phyloP scores from a whole-genome alignment of 2,888 invertebrate species.

The Heliconius ismenius region DNA sequence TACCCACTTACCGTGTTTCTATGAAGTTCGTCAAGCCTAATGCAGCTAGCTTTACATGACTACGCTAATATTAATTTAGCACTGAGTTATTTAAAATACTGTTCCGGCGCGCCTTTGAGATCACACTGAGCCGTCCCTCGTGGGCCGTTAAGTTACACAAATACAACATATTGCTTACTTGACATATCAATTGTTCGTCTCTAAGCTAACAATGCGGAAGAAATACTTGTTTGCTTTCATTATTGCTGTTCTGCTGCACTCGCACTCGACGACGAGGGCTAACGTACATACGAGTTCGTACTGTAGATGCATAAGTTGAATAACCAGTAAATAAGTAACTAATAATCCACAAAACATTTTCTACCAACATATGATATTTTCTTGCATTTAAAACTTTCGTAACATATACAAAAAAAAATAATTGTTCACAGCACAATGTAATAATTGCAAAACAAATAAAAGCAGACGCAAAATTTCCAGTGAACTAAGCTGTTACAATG shows the following conservation, averaged over 20 bases:
- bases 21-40: slow-evolving; percentile 5
- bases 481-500: slow-evolving; percentile 14
- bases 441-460: slow-evolving; percentile 10
- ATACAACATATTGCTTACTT: slow-evolving; percentile 26
- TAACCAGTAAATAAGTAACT: not conserved
- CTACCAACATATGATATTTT: not conserved
- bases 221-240: slow-evolving; percentile 25
- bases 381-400: not conserved
- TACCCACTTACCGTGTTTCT: not conserved
- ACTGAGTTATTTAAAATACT: not conserved
- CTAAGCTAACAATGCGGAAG: slow-evolving; percentile 32
- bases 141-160: slow-evolving; percentile 7
- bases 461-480: not conserved
- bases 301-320: not conserved
- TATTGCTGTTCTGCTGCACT: slow-evolving; percentile 19
- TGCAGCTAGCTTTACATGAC: not conserved
- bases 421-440: not conserved
- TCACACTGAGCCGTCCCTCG: slow-evolving; percentile 6
- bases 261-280: not conserved
- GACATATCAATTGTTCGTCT: slow-evolving; percentile 25
- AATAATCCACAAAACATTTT: no score
- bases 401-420: no score
- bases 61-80: slow-evolving; percentile 13
- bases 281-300: not conserved
- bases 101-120: slow-evolving; percentile 13